Evolutionary conservation across 2,113 vertebrate species (phyloP), one percentile per base, ranked within the genome.

Genomic region (Solenodon paradoxus): DNA sequence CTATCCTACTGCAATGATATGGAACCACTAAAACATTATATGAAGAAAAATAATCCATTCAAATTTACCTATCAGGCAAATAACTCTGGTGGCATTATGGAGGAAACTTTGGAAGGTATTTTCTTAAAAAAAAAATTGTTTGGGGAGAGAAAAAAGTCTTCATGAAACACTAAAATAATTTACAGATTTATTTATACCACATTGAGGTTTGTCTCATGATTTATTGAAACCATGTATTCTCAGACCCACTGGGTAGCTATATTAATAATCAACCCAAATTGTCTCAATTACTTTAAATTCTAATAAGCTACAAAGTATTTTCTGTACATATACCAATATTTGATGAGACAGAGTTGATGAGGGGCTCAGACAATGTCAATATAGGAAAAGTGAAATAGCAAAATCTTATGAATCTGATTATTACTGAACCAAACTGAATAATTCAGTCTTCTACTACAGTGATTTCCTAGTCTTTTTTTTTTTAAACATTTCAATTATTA

Each of bases 401-500:
- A 92, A 92, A 88, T 47, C 55, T 85, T 45, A 0, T 78, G 47
- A 90, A 93, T 95, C 42, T 93, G 78, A 89, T 93, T 38, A 28
- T 22, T 35, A 20, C 63, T 22, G 42, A 95, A 85, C 51, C 87
- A 95, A 80, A 13, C 51, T 97, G 87, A 97, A 93, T 90, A 96
- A 95, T 97, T 97, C 38, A 78, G 45, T 82, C 47, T 89, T 78
- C 49, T 64, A 35, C 42, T n/a, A 47, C 5, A 59, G 26, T 87
- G 45, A 83, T 93, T 89, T 69, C 83, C 68, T 74, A 24, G 28
- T 66, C 13, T 32, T 49, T 88, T 94, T 95, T 63, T 80, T 82
- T 92, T 91, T 7, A 53, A n/a, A 72, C 92, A 9, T 15, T 93
- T 92, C 68, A 95, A 95, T 95, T 96, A 97, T 95, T 95, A 96